Evolutionary conservation across 2,888 invertebrate genomes (phyloP).

Genomic region (Catocala sponsa): DNA sequence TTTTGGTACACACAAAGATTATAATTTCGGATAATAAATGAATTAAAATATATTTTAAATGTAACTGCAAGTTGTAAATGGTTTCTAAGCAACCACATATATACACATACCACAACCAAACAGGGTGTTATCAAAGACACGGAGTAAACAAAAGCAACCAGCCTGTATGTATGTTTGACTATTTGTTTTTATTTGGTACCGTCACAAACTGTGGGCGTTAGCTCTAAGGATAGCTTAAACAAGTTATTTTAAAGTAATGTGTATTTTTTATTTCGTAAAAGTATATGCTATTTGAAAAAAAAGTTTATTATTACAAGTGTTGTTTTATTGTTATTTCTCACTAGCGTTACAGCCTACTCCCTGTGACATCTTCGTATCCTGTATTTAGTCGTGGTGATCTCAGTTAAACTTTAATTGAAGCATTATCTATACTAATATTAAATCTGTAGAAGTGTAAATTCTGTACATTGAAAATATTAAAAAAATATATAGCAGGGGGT

Average conservation of each 20-base stretch:
- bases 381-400: too few relatives aligned
- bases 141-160: slow-evolving; percentile 1
- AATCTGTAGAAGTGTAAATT: too few relatives aligned
- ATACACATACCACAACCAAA: slow-evolving; percentile 11
- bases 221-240: slow-evolving; percentile 70
- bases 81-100: slow-evolving; percentile 11
- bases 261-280: slow-evolving; percentile 81
- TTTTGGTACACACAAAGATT: too few relatives aligned
- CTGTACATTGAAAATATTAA: too few relatives aligned
- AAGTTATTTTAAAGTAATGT: slow-evolving; percentile 75
- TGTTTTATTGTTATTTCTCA: slow-evolving; percentile 64
- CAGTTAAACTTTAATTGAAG: too few relatives aligned
- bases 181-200: slow-evolving; percentile 43
- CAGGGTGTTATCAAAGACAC: slow-evolving; percentile 5
- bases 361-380: too few relatives aligned
- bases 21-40: too few relatives aligned
- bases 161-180: slow-evolving; percentile 14
- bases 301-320: slow-evolving; percentile 68
- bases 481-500: too few relatives aligned
- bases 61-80: slow-evolving; percentile 15
- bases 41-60: neutral
- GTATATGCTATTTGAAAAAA: slow-evolving; percentile 81
- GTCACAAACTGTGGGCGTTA: slow-evolving; percentile 61
- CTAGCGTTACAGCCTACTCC: too few relatives aligned
- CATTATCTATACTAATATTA: too few relatives aligned